These are phyloP conservation scores for Rugalucina vietnamica DNA, from an alignment of 2,888 invertebrate genomes.

Conservation along the genomic window DNA sequence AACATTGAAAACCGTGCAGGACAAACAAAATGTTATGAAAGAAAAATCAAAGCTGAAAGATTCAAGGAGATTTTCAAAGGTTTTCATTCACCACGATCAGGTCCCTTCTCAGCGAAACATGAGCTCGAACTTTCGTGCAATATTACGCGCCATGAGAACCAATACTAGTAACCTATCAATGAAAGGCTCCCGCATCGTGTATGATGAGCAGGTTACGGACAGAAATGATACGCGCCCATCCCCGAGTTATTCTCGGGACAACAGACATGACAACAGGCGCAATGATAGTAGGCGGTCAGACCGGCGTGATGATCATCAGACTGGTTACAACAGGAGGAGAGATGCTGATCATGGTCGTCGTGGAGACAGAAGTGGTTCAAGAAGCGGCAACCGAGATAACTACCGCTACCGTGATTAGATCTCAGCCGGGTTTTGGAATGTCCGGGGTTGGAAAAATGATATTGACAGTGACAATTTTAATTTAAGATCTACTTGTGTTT, in stretches of 20 bases:
- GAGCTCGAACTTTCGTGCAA: not conserved
- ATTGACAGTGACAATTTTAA: not conserved
- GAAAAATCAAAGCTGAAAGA: not conserved
- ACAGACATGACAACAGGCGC: not conserved
- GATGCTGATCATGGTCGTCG: not conserved
- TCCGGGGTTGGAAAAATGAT: slow-evolving; percentile 12
- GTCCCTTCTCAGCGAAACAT: not conserved
- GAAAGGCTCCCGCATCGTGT: not conserved
- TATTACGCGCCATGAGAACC: not conserved
- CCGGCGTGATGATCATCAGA: not conserved
- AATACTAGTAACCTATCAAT: not conserved
- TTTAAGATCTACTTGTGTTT: not conserved
- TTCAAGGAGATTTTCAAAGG: not conserved
- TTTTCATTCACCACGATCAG: not conserved
- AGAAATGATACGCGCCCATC: not conserved
- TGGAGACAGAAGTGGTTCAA: not conserved
- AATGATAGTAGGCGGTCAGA: not conserved
- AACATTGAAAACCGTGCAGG: not conserved
- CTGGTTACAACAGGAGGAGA: not conserved
- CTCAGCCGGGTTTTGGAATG: slow-evolving; percentile 24
- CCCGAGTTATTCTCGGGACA: not conserved
- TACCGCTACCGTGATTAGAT: not conserved
- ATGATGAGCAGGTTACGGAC: not conserved
- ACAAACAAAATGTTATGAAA: not conserved
- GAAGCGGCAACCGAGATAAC: not conserved